Percentiles rank a stretch among this genome's conserved stretches.
Conservation (phyloP, 2,888 invertebrate genomes). For the Allophyes oxyacanthae region DNA sequence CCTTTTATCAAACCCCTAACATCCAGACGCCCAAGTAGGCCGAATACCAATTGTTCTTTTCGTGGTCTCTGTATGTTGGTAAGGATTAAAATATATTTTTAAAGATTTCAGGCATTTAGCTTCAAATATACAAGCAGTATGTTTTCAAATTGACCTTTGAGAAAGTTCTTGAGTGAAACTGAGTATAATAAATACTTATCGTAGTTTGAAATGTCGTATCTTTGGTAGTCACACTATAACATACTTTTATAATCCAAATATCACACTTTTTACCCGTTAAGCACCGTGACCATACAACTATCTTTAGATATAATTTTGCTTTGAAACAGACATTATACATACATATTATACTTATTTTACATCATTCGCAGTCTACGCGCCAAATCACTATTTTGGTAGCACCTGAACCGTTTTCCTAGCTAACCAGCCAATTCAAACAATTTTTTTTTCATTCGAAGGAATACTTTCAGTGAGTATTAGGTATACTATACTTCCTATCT, state of each 20-base stretch:
- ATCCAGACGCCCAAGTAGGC: slow-evolving; percentile 15
- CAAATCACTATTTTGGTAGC: slow-evolving; percentile 55
- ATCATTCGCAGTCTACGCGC: slow-evolving; percentile 44
- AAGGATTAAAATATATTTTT: slow-evolving; percentile 7
- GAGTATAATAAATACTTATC: slow-evolving; percentile 45
- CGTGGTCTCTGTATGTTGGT: not conserved
- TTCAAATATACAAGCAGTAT: slow-evolving; percentile 7
- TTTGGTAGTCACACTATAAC: slow-evolving; percentile 68
- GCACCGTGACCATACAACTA: slow-evolving; percentile 65
- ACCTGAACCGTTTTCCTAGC: slow-evolving; percentile 45
- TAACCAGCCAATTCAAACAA: slow-evolving; percentile 18
- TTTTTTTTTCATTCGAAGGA: slow-evolving; percentile 22
- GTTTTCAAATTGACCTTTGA: slow-evolving; percentile 18
- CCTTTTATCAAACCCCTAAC: too few species aligned
- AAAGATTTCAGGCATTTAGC: slow-evolving; percentile 4
- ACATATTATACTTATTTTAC: slow-evolving; percentile 42
- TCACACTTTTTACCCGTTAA: slow-evolving; percentile 75
- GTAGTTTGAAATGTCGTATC: slow-evolving; percentile 60
- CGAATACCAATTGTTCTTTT: too few species aligned
- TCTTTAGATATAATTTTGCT: slow-evolving; percentile 55
- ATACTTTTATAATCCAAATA: slow-evolving; percentile 67
- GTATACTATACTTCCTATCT: slow-evolving; percentile 34
- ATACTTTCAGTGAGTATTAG: slow-evolving; percentile 43
- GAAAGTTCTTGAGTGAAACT: slow-evolving; percentile 16
- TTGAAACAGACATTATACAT: slow-evolving; percentile 45